Conservation (phyloP, 2,888 invertebrate species). For the Tridacna crocea region DNA sequence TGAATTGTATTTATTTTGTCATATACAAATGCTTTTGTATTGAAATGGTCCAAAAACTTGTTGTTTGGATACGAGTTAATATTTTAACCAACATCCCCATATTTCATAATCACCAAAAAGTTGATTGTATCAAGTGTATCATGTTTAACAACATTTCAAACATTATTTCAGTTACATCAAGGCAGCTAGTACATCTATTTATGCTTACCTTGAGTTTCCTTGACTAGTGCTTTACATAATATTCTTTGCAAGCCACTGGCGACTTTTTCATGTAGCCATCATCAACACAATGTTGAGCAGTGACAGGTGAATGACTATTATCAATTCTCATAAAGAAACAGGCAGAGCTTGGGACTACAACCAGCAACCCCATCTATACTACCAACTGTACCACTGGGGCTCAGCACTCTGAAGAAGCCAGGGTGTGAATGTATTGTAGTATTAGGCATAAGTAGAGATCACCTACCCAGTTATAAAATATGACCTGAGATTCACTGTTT, state of each 20-base stretch:
- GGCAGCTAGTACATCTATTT: background rate
- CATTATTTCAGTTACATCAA: background rate
- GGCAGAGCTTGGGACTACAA: background rate
- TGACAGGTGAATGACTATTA: background rate
- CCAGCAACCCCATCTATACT: background rate
- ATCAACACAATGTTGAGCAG: background rate
- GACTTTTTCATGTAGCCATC: background rate
- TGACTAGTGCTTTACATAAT: background rate
- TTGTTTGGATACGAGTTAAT: too few species aligned
- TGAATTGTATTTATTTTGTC: too few species aligned
- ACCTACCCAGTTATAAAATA: constrained; percentile 84
- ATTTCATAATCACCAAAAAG: too few species aligned
- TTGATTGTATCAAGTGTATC: background rate
- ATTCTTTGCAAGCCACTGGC: background rate
- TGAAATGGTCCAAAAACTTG: too few species aligned
- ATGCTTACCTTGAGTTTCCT: background rate
- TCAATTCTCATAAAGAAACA: background rate
- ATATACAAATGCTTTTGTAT: too few species aligned
- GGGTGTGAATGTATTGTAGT: too few species aligned
- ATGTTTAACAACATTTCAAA: background rate
- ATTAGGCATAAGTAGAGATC: background rate
- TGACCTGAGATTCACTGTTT: constrained; percentile 83
- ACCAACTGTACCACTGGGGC: too few species aligned
- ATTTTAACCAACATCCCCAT: too few species aligned
- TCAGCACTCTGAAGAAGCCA: too few species aligned